These are phyloP conservation scores for Gallinago nigripennis DNA, from an alignment of 2,797 vertebrate genomes.

Conservation along the genomic window DNA sequence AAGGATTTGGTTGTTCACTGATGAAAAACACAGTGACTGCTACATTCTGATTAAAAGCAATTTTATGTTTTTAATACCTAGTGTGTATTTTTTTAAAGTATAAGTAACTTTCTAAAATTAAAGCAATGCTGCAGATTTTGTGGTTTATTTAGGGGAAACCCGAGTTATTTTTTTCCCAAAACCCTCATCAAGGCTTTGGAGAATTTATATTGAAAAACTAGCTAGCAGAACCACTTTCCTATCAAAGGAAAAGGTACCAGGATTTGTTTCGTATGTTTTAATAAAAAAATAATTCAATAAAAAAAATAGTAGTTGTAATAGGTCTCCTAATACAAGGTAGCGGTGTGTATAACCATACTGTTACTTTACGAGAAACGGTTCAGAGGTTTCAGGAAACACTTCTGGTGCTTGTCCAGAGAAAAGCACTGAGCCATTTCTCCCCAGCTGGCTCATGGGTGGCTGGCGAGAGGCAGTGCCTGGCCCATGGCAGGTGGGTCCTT, in stretches of 20 bases:
- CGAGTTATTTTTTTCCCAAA: not conserved
- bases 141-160: not conserved
- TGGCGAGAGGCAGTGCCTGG: not conserved
- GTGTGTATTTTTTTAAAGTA: not conserved
- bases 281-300: not conserved
- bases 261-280: not conserved
- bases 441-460: not conserved
- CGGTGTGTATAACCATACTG: fast-evolving
- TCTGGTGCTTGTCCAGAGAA: not conserved
- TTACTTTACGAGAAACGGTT: not conserved
- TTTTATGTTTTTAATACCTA: not conserved
- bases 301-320: not conserved
- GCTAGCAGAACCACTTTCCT: not conserved
- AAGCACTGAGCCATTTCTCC: not conserved
- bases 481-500: not conserved
- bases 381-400: not conserved
- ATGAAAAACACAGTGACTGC: slow-evolving; percentile 27
- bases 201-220: not conserved
- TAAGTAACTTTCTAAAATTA: not conserved
- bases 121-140: not conserved
- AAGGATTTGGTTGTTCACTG: slow-evolving; percentile 38
- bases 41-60: slow-evolving; percentile 7
- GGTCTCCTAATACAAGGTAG: not conserved
- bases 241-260: not conserved
- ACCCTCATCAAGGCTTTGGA: not conserved